Evolutionary conservation across 2,888 invertebrate species (phyloP), one percentile per base, ranked within the genome.

Genomic region (Luperina nickerlii): DNA sequence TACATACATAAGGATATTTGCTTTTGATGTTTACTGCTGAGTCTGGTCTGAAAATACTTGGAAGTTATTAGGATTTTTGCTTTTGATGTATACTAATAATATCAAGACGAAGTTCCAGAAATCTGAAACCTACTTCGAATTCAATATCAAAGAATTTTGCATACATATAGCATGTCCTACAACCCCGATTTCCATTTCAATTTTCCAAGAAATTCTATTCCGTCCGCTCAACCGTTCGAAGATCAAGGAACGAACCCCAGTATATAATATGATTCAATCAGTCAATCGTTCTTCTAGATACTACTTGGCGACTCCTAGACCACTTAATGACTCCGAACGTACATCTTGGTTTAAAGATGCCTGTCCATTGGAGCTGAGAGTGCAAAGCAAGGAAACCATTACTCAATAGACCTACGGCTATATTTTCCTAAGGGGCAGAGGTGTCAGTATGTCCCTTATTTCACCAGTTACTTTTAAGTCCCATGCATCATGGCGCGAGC

Each of bases 131-230:
- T 32, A 74, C 27, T 76, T 70, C 7, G 13, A 76, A 78, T 83
- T 76, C 73, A 78, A 81, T 86, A 68, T 82, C 78, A 62, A 80
- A 79, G 66, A 77, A 78, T 78, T 74, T 78, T 48, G 57, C 78
- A 83, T 75, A 71, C 54, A 81, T 72, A 77, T 67, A 70, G 74
- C 32, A 76, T 76, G 54, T 74, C 42, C 32, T 32, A 6, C 65
- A 63, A 57, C 67, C 60, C 13, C 4, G 75, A 76, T 78, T 81
- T 79, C 78, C 82, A 88, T 81, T 81, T 82, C 38, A 79, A 79
- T 77, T 79, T 79, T 72, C 66, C 66, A 38, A 81, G 67, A 72
- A 72, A 76, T 66, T 75, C 70, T 42, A 67, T 79, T 76, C 27
- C 13, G 24, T 74, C 27, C 57, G 6, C 24, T 51, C 45, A 67